Percentiles rank a stretch among this genome's conserved stretches.
Evolutionary conservation across 2,113 vertebrate species (phyloP).

Genomic region (Zeus faber): DNA sequence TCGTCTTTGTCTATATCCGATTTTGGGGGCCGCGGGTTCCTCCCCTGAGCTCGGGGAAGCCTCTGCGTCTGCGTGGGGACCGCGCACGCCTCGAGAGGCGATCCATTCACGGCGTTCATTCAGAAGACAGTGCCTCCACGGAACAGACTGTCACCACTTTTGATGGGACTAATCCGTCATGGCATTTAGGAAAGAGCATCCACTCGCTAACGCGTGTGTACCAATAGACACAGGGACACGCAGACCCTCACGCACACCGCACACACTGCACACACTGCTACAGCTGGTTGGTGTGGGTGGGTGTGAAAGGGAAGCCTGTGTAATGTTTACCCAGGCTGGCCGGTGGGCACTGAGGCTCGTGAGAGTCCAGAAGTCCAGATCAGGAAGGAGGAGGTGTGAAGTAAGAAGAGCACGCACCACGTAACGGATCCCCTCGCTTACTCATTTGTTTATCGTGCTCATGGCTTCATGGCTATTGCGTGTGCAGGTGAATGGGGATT

Average conservation of each 20-base stretch:
- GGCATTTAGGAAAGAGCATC: not conserved
- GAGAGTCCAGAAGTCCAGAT: conserved; percentile 37
- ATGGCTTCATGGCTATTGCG: too few relatives aligned
- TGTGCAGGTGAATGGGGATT: too few relatives aligned
- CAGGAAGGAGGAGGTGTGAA: conserved; percentile 50
- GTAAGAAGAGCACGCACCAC: conserved; percentile 26
- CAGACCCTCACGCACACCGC: conserved; percentile 16
- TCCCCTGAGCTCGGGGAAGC: too few relatives aligned
- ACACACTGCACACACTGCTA: conserved; percentile 19
- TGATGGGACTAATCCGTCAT: too few relatives aligned
- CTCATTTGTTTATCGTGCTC: conserved; percentile 56
- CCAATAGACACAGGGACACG: conserved; percentile 8
- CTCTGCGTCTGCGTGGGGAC: conserved; percentile 26
- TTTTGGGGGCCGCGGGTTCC: too few relatives aligned
- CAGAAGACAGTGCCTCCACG: conserved; percentile 49
- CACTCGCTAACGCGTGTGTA: not conserved
- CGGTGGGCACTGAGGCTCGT: conserved; percentile 40
- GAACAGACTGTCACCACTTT: too few relatives aligned
- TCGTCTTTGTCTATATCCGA: too few relatives aligned
- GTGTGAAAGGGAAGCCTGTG: conserved; percentile 62
- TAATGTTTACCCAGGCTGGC: conserved; percentile 40
- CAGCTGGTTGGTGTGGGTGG: conserved; percentile 56
- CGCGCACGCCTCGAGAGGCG: conserved; percentile 33
- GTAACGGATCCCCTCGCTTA: conserved; percentile 46
- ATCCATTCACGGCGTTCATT: conserved; percentile 20